Base-by-base conservation (phyloP, 2,888 invertebrate species). In the Cryptocephalus moraei region DNA sequence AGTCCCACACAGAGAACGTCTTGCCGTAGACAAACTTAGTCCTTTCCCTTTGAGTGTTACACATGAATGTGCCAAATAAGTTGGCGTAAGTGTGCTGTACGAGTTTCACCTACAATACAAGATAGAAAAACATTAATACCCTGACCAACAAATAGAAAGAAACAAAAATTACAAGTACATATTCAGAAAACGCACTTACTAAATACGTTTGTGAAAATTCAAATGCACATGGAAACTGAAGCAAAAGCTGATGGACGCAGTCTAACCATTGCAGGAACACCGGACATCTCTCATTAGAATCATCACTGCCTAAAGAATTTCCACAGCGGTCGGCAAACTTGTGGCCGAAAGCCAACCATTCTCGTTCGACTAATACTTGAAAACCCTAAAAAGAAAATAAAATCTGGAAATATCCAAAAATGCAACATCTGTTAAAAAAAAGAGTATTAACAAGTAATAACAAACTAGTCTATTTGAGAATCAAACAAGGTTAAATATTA, bases 201-300 rank as follows among this genome's bases (percentile, higher is more conserved):
- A 97, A 75, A 69, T 89, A 97, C 4, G 88, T 84, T 64, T 89
- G 82, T 56, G 92, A 93, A 74, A 97, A 96, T 75, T 97, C 91
- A 75, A 99, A 99, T 67, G 86, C 85, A 71, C 90, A 90, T 1
- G 92, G 90, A 70, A 87, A 93, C 74, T 95, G 93, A 50, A 75
- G 66, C 63, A 85, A 78, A 55, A 95, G 77, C 73, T 99, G 97
- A 72, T 94, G 89, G 4, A 97, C 88, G 64, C 94, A 89, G 70
- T 97, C 97, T 39, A 99, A 76, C 93, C 95, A 99, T 72, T 99
- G 97, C 51, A 97, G 75, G 75, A 99, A 99, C 58, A 97, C 91
- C 4, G 97, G 97, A 65, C 94, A 94, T 33, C 94, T 79, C 73
- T 99, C 97, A 71, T 94, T 95, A n/a, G 81, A 76, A 64, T 95